Conservation (phyloP, 2,797 vertebrate species). For the Sebastes nivosus region DNA sequence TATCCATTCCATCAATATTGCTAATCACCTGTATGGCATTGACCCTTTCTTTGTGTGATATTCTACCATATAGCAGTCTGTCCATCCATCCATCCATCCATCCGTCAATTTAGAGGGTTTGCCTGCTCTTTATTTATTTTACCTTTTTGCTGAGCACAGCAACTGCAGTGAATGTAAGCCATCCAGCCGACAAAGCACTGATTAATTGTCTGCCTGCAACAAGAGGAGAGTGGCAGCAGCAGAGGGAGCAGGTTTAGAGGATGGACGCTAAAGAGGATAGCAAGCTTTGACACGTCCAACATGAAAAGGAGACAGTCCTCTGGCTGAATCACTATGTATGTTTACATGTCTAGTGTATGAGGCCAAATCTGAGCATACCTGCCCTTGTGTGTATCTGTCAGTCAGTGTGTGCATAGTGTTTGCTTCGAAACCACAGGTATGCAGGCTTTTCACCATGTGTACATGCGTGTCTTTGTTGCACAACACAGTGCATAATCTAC, state of each 20-base stretch:
- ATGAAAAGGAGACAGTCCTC: conserved; percentile 2
- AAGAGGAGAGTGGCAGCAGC: conserved; percentile 46
- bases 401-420: background rate
- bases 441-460: background rate
- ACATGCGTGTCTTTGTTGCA: conserved; percentile 12
- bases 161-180: conserved; percentile 60
- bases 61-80: background rate
- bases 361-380: conserved; percentile 11
- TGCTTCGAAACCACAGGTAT: conserved; percentile 21
- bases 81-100: conserved; percentile 1
- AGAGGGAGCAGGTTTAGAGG: conserved; percentile 30
- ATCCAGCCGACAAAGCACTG: conserved; percentile 62
- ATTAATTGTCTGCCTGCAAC: conserved; percentile 71
- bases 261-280: conserved; percentile 33
- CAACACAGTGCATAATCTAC: background rate
- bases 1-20: background rate
- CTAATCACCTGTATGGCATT: background rate
- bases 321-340: background rate
- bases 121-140: conserved; percentile 57
- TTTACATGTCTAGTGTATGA: background rate
- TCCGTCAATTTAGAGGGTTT: conserved; percentile 32
- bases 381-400: background rate
- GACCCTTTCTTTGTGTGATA: background rate
- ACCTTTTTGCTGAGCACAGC: conserved; percentile 75
- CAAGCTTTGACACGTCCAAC: conserved; percentile 40